Percentiles rank a stretch among this genome's conserved stretches.
Evolutionary conservation across 2,888 invertebrate genomes (phyloP).

Genomic region (Amorpha juglandis): DNA sequence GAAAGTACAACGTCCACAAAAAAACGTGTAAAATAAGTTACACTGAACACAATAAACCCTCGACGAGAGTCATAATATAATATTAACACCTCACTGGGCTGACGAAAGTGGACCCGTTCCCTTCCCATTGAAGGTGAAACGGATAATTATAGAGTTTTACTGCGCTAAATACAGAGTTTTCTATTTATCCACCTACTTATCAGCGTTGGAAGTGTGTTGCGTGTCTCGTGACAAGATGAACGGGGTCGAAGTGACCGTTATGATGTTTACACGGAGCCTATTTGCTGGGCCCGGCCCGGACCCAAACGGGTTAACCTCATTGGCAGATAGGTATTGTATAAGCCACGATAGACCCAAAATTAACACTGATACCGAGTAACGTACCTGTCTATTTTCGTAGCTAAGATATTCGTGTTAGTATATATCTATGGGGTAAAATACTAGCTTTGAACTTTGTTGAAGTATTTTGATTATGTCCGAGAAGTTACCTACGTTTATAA

Average conservation of each 20-base stretch:
- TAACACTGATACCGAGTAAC: constrained; percentile 31
- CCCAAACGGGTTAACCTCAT: constrained; percentile 43
- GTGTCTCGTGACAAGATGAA: constrained; percentile 43
- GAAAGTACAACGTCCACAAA: constrained; percentile 9
- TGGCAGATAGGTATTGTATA: constrained; percentile 39
- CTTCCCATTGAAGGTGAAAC: constrained; percentile 14
- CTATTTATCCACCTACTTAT: constrained; percentile 31
- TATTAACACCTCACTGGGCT: constrained; percentile 6
- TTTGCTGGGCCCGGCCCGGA: constrained; percentile 40
- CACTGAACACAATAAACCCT: neutral
- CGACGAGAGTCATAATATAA: constrained; percentile 10
- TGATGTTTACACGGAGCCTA: constrained; percentile 50
- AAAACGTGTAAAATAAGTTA: neutral
- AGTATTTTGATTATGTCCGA: neutral
- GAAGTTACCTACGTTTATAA: too few relatives aligned
- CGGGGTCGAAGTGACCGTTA: constrained; percentile 63
- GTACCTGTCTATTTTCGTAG: neutral
- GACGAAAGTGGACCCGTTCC: constrained; percentile 7
- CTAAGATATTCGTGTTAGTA: neutral
- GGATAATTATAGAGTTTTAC: constrained; percentile 19
- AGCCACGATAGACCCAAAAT: constrained; percentile 42
- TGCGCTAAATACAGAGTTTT: constrained; percentile 25
- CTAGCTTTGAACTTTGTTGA: neutral
- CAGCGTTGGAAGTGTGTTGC: constrained; percentile 33
- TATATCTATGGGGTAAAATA: neutral